Evolutionary conservation across 2,797 vertebrate genomes (phyloP).

Genomic region (Delichon dasypus): DNA sequence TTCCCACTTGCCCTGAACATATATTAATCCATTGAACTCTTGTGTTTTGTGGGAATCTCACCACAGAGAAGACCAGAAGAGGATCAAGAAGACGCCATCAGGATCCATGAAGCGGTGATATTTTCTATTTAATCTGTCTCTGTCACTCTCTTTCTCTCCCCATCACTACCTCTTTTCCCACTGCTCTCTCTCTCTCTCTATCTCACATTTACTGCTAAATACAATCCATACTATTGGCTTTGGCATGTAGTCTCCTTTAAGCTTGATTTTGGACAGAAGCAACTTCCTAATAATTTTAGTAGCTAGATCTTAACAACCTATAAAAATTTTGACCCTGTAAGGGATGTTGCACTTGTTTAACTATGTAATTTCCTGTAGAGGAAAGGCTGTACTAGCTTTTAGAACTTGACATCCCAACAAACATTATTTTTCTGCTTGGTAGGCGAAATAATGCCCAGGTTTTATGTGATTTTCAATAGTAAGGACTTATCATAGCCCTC

Average conservation of each 20-base stretch:
- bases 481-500: neutral
- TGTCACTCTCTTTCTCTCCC: neutral
- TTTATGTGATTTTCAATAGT: neutral
- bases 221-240: neutral
- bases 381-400: neutral
- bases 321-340: neutral
- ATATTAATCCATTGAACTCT: neutral
- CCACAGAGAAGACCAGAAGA: neutral
- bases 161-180: neutral
- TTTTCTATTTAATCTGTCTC: neutral
- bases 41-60: neutral
- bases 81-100: rapidly evolving
- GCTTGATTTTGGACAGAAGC: neutral
- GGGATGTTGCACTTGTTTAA: neutral
- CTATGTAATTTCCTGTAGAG: neutral
- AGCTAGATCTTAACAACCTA: neutral
- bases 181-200: neutral
- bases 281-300: neutral
- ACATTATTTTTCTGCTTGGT: neutral
- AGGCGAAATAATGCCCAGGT: neutral
- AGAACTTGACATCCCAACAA: rapidly evolving
- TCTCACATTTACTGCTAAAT: neutral
- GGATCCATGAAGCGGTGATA: rapidly evolving
- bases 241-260: neutral
- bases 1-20: neutral